Evolutionary conservation across 1,140 invertebrate species (phyloP).

Genomic region (Drosophila malerkotliana): DNA sequence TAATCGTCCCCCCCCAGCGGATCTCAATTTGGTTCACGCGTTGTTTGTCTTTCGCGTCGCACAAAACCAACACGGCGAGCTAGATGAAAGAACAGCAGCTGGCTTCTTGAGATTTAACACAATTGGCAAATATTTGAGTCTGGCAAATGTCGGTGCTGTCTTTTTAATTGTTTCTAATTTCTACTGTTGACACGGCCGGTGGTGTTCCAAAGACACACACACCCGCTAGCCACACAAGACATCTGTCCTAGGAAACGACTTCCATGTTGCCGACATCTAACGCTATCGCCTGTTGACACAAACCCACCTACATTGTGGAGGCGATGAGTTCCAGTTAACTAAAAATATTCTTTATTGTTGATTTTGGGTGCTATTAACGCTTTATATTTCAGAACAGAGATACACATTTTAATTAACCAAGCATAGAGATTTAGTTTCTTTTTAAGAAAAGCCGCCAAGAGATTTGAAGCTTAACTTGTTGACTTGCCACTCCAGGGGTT

Average conservation of each 20-base stretch:
- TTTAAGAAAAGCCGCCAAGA: slow-evolving; percentile 21
- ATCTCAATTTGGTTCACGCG: slow-evolving; percentile 22
- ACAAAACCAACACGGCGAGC: slow-evolving; percentile 23
- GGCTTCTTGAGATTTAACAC: slow-evolving; percentile 57
- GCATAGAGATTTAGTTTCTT: slow-evolving; percentile 12
- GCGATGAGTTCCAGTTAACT: slow-evolving; percentile 50
- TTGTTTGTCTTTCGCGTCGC: slow-evolving; percentile 25
- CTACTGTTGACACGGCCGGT: slow-evolving; percentile 56
- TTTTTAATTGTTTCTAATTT: slow-evolving; percentile 79
- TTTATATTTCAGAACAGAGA: slow-evolving; percentile 6
- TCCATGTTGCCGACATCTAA: slow-evolving; percentile 39
- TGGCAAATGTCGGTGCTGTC: slow-evolving; percentile 55
- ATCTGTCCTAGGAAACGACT: slow-evolving; percentile 31
- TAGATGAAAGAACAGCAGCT: slow-evolving; percentile 45
- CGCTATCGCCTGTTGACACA: slow-evolving; percentile 71
- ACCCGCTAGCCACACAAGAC: slow-evolving; percentile 6
- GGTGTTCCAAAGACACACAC: slow-evolving; percentile 5
- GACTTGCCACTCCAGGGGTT: slow-evolving; percentile 22
- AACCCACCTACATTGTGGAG: slow-evolving; percentile 24
- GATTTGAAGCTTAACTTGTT: slow-evolving; percentile 34
- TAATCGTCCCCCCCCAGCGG: slow-evolving; percentile 10
- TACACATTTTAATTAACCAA: slow-evolving; percentile 49
- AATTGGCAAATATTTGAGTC: slow-evolving; percentile 66
- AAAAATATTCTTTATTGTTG: slow-evolving; percentile 43
- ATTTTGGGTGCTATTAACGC: slow-evolving; percentile 27